Evolutionary conservation across 2,113 vertebrate genomes (phyloP).

Genomic region (Anhinga rufa): DNA sequence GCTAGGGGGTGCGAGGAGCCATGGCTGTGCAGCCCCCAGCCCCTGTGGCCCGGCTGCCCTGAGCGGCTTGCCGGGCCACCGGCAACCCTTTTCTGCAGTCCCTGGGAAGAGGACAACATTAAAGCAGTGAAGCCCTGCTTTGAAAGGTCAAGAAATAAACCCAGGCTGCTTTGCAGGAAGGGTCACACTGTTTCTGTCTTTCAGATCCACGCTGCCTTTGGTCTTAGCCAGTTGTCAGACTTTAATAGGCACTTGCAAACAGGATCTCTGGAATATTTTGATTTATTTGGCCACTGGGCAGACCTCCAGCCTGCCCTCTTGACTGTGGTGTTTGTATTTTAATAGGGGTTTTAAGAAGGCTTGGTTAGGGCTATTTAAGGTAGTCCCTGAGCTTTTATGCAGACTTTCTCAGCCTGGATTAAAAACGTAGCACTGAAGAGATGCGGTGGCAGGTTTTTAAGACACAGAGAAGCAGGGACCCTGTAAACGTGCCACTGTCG

Average conservation of each 20-base stretch:
- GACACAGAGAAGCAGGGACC: background rate
- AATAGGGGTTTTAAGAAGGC: slow-evolving; percentile 43
- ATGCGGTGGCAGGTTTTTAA: background rate
- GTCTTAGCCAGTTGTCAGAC: slow-evolving; percentile 43
- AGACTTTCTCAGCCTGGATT: background rate
- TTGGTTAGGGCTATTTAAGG: slow-evolving; percentile 28
- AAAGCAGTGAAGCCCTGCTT: background rate
- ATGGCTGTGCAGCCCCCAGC: background rate
- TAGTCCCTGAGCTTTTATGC: background rate
- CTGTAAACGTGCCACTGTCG: background rate
- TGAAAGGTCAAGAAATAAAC: slow-evolving; percentile 38
- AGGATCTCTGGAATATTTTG: slow-evolving; percentile 50
- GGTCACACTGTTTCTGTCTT: background rate
- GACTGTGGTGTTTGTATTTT: slow-evolving; percentile 36
- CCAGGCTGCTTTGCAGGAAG: slow-evolving; percentile 11
- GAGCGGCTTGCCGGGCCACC: accelerated
- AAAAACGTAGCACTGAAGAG: background rate
- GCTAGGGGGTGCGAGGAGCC: background rate
- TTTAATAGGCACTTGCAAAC: slow-evolving; percentile 68
- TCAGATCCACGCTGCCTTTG: slow-evolving; percentile 3
- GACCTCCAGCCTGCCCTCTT: slow-evolving; percentile 31
- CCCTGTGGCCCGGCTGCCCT: background rate
- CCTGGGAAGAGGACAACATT: background rate
- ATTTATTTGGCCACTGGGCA: slow-evolving; percentile 68
- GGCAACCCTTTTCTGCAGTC: background rate